Evolutionary conservation across 92 coral and sea anemone species (phyloP).

Genomic region (Micromussa lordhowensis): DNA sequence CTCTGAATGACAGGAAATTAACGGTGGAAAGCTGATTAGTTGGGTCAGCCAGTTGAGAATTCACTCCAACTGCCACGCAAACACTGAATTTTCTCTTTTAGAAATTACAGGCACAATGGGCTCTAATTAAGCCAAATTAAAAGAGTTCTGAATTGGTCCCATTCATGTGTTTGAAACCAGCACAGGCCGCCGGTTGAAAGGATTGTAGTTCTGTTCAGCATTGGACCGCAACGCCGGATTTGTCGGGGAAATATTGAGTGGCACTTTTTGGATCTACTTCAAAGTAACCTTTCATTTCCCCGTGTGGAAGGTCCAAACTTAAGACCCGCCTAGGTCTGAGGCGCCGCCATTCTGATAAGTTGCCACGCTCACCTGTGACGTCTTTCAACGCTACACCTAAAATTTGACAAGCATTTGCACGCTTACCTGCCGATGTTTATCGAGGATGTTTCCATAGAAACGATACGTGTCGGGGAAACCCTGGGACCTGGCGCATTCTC

Average conservation of each 20-base stretch:
- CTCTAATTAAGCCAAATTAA: background rate
- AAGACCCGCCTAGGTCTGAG: background rate
- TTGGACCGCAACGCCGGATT: background rate
- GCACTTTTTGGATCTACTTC: background rate
- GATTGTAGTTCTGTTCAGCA: background rate
- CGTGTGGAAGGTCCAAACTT: background rate
- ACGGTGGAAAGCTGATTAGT: background rate
- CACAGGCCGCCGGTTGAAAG: background rate
- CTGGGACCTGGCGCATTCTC: slow-evolving; percentile 99
- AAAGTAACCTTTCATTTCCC: background rate
- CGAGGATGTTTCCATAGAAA: slow-evolving; percentile 86
- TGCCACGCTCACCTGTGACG: background rate
- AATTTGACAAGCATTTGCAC: background rate
- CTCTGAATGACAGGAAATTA: slow-evolving; percentile 1
- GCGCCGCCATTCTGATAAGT: background rate
- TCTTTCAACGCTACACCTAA: background rate
- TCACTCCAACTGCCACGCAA: slow-evolving; percentile 6
- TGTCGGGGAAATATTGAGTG: background rate
- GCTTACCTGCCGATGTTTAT: slow-evolving; percentile 95
- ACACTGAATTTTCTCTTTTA: background rate
- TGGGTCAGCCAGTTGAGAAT: background rate
- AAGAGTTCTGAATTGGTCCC: background rate
- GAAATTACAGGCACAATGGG: background rate
- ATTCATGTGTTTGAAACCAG: background rate
- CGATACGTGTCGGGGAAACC: slow-evolving; percentile 99